phyloP scores from a whole-genome alignment of 2,888 invertebrate genomes.

The Drosophila longiperda region DNA sequence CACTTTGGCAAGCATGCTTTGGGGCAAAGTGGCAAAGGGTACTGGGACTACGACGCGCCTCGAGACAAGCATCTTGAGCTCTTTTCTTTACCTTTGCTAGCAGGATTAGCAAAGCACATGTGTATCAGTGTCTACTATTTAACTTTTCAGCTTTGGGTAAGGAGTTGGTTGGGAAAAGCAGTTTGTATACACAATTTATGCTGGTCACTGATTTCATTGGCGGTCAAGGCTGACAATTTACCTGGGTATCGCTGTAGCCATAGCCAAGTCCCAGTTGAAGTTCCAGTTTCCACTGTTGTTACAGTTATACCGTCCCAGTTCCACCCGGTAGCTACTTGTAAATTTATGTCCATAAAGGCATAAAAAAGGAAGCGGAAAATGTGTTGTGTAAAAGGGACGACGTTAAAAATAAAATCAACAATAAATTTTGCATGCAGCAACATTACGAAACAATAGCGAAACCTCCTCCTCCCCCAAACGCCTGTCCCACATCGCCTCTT shows the following conservation, averaged over 20 bases:
- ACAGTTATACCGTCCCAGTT: conserved; percentile 20
- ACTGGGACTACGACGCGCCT: conserved; percentile 22
- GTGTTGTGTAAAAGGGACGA: conserved; percentile 79
- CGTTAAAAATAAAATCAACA: conserved; percentile 80
- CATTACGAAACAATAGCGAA: conserved; percentile 78
- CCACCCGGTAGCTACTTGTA: conserved; percentile 66
- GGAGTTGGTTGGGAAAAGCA: conserved; percentile 14
- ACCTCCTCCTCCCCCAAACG: background rate
- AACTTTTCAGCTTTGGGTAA: conserved; percentile 35
- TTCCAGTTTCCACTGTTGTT: conserved; percentile 8
- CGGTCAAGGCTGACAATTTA: conserved; percentile 74
- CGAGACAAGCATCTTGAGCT: conserved; percentile 77
- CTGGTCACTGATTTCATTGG: conserved; percentile 63
- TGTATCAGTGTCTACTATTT: conserved; percentile 21
- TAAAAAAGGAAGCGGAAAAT: conserved; percentile 77
- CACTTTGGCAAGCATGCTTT: conserved; percentile 21
- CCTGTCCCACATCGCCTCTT: background rate
- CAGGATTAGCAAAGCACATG: conserved; percentile 52
- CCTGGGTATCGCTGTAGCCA: conserved; percentile 42
- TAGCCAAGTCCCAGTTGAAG: conserved; percentile 12
- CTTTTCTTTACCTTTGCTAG: conserved; percentile 39
- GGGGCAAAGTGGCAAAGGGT: background rate
- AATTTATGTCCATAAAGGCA: conserved; percentile 79
- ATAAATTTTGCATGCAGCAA: conserved; percentile 77
- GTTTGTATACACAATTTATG: conserved; percentile 53